A percentile compares a stretch with the other conserved stretches of the same genome.
phyloP scores from a whole-genome alignment of 2,797 vertebrate genomes.

The Eptatretus atami region DNA sequence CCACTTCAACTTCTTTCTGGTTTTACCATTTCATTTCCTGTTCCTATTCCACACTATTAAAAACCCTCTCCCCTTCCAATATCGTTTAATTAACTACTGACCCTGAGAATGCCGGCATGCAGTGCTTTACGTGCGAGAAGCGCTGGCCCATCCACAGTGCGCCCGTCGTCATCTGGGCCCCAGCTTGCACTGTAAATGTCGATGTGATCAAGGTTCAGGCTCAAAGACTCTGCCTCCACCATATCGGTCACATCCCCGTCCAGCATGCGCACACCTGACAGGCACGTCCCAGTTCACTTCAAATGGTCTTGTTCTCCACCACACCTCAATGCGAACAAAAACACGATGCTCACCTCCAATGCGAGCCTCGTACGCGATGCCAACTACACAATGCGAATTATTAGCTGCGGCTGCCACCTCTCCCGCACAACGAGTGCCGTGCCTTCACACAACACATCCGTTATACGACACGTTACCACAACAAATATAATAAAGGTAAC shows the following conservation, averaged over 20 bases:
- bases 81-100: too few relatives aligned
- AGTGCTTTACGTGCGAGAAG: conserved; percentile 82
- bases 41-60: too few relatives aligned
- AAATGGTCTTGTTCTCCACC: background rate
- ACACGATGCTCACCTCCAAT: conserved; percentile 45
- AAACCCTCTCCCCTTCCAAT: too few relatives aligned
- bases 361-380: conserved; percentile 79
- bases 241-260: conserved; percentile 93
- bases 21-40: too few relatives aligned
- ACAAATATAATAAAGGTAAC: background rate
- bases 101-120: conserved; percentile 74
- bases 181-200: conserved; percentile 95
- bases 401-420: conserved; percentile 90
- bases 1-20: too few relatives aligned
- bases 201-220: conserved; percentile 72
- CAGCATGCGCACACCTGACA: conserved; percentile 56
- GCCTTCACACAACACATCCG: conserved; percentile 23
- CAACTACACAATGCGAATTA: conserved; percentile 87
- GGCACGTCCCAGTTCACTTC: conserved; percentile 3
- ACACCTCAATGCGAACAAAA: too few relatives aligned
- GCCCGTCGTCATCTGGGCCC: conserved; percentile 86
- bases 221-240: conserved; percentile 86
- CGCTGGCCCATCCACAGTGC: conserved; percentile 80
- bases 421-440: conserved; percentile 82
- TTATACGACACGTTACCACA: background rate